Base-by-base conservation (phyloP, 1,140 invertebrate genomes). In the Chelonus insularis region DNA sequence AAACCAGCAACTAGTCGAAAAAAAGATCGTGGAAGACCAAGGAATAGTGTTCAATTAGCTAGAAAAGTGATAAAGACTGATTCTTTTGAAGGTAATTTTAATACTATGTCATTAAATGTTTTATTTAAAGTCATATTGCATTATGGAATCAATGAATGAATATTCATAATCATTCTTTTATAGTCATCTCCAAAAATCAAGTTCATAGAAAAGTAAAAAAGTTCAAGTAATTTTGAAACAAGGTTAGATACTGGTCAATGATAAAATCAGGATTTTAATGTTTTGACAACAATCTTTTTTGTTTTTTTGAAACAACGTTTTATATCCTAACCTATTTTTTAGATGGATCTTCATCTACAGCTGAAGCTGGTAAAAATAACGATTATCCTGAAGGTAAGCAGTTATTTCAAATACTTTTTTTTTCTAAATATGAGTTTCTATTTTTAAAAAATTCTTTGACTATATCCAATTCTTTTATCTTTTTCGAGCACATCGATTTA, bases 381-480 rank as follows among this genome's bases (percentile, higher is more conserved):
- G 77, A 79, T 58, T 76, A 72, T 39, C 72, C 74, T 8, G 75
- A 78, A 75, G 77, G 77, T 78, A 70, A 14, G 41, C 50, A 16
- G 25, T 60, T n/a, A n/a, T n/a, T n/a, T n/a, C n/a, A n/a, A n/a
- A n/a, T n/a, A n/a, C n/a, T n/a, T n/a, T n/a, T 48, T 34, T 6
- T 29, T 57, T 60, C 52, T 20, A 21, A 45, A 47, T 7, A 29
- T 11, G 21, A 25, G n/a, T n/a, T n/a, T n/a, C n/a, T n/a, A n/a
- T n/a, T n/a, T n/a, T n/a, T n/a, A n/a, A n/a, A n/a, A n/a, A n/a
- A n/a, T n/a, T n/a, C n/a, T n/a, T n/a, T n/a, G n/a, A n/a, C n/a
- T n/a, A n/a, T n/a, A n/a, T n/a, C n/a, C n/a, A n/a, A n/a, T n/a
- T n/a, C n/a, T n/a, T n/a, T n/a, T n/a, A n/a, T n/a, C n/a, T n/a